Percentiles rank a stretch among this genome's conserved stretches.
phyloP scores from a whole-genome alignment of 2,113 vertebrate species.

The Clinocottus analis region DNA sequence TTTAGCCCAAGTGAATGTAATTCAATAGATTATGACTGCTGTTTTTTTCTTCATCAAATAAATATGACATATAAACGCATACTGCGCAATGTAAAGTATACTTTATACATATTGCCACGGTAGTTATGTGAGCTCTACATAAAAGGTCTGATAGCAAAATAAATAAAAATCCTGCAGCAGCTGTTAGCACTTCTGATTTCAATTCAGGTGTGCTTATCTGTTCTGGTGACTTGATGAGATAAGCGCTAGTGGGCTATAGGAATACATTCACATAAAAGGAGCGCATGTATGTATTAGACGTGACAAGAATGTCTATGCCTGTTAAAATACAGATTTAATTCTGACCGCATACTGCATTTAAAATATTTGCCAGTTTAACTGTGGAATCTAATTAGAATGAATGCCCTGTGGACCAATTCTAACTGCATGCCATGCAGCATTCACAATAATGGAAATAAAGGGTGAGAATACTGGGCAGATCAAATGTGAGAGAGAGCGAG shows the following conservation, averaged over 20 bases:
- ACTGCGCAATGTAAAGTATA: not conserved
- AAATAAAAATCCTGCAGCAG: not conserved
- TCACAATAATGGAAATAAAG: conserved; percentile 50
- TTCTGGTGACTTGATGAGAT: no score
- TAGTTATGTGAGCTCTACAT: not conserved
- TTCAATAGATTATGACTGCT: not conserved
- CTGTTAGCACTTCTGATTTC: conserved; percentile 6
- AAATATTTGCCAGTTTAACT: conserved; percentile 46
- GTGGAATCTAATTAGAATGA: conserved; percentile 59
- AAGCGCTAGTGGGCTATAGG: not conserved
- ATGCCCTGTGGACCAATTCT: conserved; percentile 40
- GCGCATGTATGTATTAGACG: conserved; percentile 37
- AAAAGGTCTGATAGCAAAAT: conserved; percentile 7
- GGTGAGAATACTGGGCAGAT: conserved; percentile 45
- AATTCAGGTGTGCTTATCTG: not conserved
- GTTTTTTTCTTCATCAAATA: not conserved
- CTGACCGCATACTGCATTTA: conserved; percentile 28
- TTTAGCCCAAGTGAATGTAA: not conserved
- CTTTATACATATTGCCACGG: not conserved
- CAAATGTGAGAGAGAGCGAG: conserved; percentile 37
- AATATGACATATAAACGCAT: no score
- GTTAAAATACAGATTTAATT: conserved; percentile 44
- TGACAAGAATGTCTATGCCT: conserved; percentile 12
- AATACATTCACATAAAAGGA: not conserved
- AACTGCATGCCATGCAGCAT: conserved; percentile 25